Evolutionary conservation across 2,888 invertebrate genomes (phyloP), one percentile per base, ranked within the genome.

Genomic region (Euproctis similis): DNA sequence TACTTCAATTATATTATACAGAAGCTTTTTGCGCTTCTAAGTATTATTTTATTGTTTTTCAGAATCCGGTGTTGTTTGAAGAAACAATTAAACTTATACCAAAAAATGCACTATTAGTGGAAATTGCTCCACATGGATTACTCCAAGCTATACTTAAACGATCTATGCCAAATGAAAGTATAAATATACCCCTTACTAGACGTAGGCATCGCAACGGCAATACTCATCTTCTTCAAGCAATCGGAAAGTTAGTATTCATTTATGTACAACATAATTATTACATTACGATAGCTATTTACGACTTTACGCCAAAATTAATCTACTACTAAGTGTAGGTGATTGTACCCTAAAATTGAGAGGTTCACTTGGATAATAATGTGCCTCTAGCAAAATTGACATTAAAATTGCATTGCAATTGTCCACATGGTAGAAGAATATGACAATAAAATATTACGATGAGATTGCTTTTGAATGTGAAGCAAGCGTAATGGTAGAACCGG

Each of bases 51-150:
- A 4, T 14, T 6, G 6, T 14, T 6, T 3, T 28, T 5, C 35
- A 84, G 62, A 90, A 76, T 32, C 86, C 91, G 0, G 92, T 93
- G 4, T 71, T 90, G 4, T 94, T 95, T 55, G 93, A 95, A 59
- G 96, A 96, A 67, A 92, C 92, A 0, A 82, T 92, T 2, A 77
- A 75, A 14, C 84, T 91, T 50, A 89, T 97, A 26, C 95, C 95
- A 0, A 77, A 86, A 7, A 89, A 93, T 54, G 94, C 96, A 0
- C 86, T 96, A 14, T 81, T 91, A 6, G 89, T 97, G 28, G 97
- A 97, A 71, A 89, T 97, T 34, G 96, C 96, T 0, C 96, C 97
- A 0, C 96, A 97, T 54, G 92, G 94, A 12, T 85, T 97, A 9
- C 86, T 97, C 32, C 96, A 96, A 66, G 92, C 32, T 8, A 94